Evolutionary conservation across 37 sponge, comb jelly and placozoan species (phyloP), one percentile per base, ranked within the genome.

Genomic region (Oopsacas minuta): DNA sequence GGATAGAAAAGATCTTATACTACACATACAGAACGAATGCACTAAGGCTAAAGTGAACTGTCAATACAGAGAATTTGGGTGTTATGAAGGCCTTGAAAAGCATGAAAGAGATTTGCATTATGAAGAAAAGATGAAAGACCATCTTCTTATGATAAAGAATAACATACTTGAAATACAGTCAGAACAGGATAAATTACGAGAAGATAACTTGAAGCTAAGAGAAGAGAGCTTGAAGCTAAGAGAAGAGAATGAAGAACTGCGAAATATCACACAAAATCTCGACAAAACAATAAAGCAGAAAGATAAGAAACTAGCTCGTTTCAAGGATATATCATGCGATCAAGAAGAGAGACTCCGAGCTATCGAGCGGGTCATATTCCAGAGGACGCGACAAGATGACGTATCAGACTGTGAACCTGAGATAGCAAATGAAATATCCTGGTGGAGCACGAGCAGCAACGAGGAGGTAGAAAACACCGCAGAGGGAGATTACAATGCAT

Each of bases 371-470:
- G 75, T n/a, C 20, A 61, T 61, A 25, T 61, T 61, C 28, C 75
- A 61, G 30, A 61, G 28, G 28, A 61, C 75, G 5, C 75, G 75
- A 3, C 75, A 61, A 61, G 75, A 61, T 61, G 75, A 61, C 30
- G 75, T 61, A 10, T 61, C 75, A 61, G 75, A 61, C 30, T 61
- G 75, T 61, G 49, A 42, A 15, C 49, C 49, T 42, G 75, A 61
- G 28, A 10, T 61, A 10, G 28, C 75, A 3, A 61, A 61, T 12
- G 75, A 61, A 34, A 61, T 61, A 61, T 61, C 75, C 20, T 61
- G 75, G 75, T 61, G 75, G 75, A 61, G 75, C 75, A 61, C 75
- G 7, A 61, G 75, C 75, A 61, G 75, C 30, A 61, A 61, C 30
- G 75, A 61, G 28, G 75, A 61, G 75, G 30, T 25, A 7, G 75